phyloP scores from a whole-genome alignment of 2,888 invertebrate genomes.

The Agonopterix arenella region DNA sequence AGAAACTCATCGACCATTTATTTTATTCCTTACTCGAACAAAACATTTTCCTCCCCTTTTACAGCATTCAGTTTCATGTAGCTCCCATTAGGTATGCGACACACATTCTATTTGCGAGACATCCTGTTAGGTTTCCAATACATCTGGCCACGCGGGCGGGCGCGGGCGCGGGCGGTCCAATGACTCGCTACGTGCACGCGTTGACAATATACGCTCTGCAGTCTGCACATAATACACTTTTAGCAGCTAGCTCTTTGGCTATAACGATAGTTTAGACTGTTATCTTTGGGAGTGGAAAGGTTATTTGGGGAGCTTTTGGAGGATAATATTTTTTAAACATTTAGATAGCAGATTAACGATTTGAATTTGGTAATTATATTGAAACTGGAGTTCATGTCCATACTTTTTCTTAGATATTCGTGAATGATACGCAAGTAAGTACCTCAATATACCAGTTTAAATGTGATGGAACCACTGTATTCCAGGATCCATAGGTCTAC shows the following conservation, averaged over 20 bases:
- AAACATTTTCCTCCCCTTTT: background rate
- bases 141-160: constrained; percentile 53
- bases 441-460: too few species aligned
- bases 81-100: constrained; percentile 47
- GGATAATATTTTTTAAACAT: too few species aligned
- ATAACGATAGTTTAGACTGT: background rate
- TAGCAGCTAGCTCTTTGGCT: constrained; percentile 8
- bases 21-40: too few species aligned
- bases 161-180: constrained; percentile 19
- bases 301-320: background rate
- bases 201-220: constrained; percentile 28
- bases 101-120: constrained; percentile 66
- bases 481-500: too few species aligned
- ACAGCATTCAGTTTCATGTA: constrained; percentile 15
- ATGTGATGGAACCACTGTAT: too few species aligned
- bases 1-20: too few species aligned
- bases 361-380: too few species aligned
- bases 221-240: constrained; percentile 23
- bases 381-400: too few species aligned
- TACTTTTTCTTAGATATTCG: too few species aligned
- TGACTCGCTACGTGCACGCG: constrained; percentile 49
- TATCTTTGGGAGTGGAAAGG: background rate
- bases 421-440: too few species aligned
- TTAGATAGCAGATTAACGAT: too few species aligned
- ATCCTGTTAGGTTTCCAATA: constrained; percentile 74